Evolutionary conservation across 2,113 vertebrate species (phyloP).

Genomic region (Atlantisia rogersi): DNA sequence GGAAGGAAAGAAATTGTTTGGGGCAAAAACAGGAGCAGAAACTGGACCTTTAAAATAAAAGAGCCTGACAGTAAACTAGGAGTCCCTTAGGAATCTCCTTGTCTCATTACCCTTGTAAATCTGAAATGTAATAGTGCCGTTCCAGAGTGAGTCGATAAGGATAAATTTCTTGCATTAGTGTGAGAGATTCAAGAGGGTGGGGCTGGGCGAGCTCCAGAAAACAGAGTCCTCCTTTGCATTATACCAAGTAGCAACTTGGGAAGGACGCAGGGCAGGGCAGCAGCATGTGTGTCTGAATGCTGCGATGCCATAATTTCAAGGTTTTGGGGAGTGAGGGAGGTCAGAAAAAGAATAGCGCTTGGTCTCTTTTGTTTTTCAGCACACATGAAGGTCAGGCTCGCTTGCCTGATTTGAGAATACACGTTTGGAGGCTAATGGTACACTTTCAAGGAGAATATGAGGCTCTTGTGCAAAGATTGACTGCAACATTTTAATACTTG

Average conservation of each 20-base stretch:
- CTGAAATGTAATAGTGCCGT: conserved; percentile 74
- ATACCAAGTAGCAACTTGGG: neutral
- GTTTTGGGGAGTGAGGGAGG: neutral
- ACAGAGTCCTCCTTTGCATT: neutral
- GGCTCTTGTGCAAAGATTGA: neutral
- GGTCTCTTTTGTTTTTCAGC: neutral
- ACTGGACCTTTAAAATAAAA: conserved; percentile 34
- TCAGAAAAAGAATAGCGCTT: neutral
- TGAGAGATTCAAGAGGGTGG: neutral
- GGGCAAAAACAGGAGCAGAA: conserved; percentile 6
- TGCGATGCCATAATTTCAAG: neutral
- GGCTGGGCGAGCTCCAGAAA: neutral
- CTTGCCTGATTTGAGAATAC: neutral
- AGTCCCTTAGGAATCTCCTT: conserved; percentile 69
- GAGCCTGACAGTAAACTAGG: conserved; percentile 70
- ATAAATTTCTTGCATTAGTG: conserved; percentile 38
- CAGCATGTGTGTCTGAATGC: neutral
- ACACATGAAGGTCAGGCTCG: fast-evolving
- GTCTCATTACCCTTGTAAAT: conserved; percentile 75
- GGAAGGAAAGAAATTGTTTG: neutral
- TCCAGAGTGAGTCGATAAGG: conserved; percentile 72
- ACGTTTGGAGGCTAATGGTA: neutral
- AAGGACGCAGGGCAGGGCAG: neutral
- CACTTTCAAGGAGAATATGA: neutral
- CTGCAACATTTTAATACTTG: neutral